Evolutionary conservation across 2,113 vertebrate genomes (phyloP).

Genomic region (Macquaria ambigua): DNA sequence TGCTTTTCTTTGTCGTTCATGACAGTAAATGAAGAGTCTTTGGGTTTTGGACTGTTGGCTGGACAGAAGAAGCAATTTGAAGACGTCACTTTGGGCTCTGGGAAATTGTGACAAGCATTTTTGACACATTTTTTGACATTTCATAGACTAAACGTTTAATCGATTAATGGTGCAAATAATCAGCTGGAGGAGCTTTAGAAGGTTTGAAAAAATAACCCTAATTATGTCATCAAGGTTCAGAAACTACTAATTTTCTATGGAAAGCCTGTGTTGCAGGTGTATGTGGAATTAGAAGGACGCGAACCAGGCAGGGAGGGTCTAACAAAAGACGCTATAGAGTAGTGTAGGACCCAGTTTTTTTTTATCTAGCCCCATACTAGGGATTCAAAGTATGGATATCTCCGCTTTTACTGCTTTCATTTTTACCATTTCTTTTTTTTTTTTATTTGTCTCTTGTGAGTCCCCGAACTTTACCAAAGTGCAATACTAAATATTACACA

Average conservation of each 20-base stretch:
- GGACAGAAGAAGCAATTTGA: no score
- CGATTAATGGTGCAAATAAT: no score
- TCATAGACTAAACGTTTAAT: no score
- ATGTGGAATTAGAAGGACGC: no score
- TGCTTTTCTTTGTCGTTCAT: no score
- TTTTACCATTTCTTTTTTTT: not conserved
- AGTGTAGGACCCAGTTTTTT: not conserved
- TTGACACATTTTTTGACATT: no score
- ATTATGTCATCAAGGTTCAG: not conserved
- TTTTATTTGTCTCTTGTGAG: no score
- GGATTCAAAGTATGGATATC: no score
- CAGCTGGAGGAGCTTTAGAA: not conserved
- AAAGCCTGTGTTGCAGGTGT: not conserved
- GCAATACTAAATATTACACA: not conserved
- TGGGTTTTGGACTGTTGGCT: no score
- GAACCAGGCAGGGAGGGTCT: not conserved
- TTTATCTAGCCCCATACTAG: not conserved
- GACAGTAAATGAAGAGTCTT: no score
- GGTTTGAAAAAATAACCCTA: not conserved
- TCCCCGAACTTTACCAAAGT: not conserved
- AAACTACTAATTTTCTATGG: not conserved
- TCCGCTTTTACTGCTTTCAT: not conserved
- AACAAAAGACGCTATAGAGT: not conserved
- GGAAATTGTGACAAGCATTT: no score
- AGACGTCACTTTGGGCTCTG: no score